Evolutionary conservation across 2,888 invertebrate species (phyloP).

Genomic region (Rhamphomyia laevipes): DNA sequence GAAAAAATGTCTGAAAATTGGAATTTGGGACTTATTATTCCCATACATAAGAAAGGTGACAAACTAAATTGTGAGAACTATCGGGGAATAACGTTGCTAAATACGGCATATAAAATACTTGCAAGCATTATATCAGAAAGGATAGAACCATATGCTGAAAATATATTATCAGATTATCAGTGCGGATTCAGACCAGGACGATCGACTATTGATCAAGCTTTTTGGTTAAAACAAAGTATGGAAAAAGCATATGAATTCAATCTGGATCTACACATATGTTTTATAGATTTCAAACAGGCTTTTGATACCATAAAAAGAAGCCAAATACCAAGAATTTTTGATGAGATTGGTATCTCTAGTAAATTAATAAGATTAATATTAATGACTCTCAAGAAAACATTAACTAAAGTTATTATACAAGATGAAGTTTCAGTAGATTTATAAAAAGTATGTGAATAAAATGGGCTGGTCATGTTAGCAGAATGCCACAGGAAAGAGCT

Average conservation of each 20-base stretch:
- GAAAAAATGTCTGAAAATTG: slow-evolving; percentile 3
- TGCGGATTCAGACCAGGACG: neutral
- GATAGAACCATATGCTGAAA: neutral
- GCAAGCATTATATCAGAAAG: neutral
- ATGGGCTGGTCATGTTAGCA: too few species aligned
- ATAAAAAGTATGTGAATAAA: too few species aligned
- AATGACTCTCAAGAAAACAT: neutral
- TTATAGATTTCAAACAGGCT: slow-evolving; percentile 2
- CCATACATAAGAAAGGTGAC: slow-evolving; percentile 4
- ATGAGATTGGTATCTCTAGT: neutral
- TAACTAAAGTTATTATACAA: too few species aligned
- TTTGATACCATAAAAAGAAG: neutral
- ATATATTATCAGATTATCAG: neutral
- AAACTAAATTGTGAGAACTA: slow-evolving; percentile 3
- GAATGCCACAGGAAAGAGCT: too few species aligned
- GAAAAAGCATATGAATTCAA: slow-evolving; percentile 2
- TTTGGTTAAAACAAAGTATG: neutral
- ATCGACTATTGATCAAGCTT: neutral
- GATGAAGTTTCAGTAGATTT: too few species aligned
- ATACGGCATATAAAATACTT: slow-evolving; percentile 1
- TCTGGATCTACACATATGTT: neutral
- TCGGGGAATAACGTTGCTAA: slow-evolving; percentile 2
- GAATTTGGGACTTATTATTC: neutral
- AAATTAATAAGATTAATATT: neutral
- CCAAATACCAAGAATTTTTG: neutral